Evolutionary conservation across 30 jellyfish, hydroid and myxozoan genomes (phyloP).

Genomic region (Catostylus mosaicus): DNA sequence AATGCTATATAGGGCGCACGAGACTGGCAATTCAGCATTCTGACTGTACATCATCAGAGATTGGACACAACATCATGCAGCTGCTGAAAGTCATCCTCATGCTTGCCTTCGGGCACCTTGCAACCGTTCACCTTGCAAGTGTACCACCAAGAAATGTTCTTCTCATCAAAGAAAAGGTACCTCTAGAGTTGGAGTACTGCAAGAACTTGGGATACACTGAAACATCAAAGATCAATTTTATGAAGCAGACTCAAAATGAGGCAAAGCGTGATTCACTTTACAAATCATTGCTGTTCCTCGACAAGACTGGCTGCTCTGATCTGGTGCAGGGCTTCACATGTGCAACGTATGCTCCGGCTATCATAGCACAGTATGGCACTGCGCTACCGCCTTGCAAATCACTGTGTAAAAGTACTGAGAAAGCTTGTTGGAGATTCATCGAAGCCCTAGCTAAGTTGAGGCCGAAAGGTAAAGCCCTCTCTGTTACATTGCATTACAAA

Average conservation of each 20-base stretch:
- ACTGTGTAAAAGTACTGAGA: background rate
- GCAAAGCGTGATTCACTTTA: background rate
- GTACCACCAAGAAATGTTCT: background rate
- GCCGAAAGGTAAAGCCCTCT: background rate
- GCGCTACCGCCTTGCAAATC: constrained; percentile 11
- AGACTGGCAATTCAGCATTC: too few relatives aligned
- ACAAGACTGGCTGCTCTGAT: background rate
- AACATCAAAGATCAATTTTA: too few relatives aligned
- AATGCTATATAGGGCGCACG: too few relatives aligned
- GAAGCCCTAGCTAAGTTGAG: background rate
- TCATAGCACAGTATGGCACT: background rate
- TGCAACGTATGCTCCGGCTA: constrained; percentile 3
- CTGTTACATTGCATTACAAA: too few relatives aligned
- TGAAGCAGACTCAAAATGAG: background rate
- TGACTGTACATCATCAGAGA: too few relatives aligned
- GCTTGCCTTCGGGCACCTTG: too few relatives aligned
- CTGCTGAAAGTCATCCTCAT: too few relatives aligned
- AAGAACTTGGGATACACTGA: background rate
- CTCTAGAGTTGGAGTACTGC: background rate
- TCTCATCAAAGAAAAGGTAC: background rate
- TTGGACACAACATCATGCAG: too few relatives aligned
- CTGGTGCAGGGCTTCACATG: background rate
- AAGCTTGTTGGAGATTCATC: background rate
- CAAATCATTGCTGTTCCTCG: background rate
- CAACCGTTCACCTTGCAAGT: too few relatives aligned